Base-by-base conservation (phyloP, 1,140 invertebrate genomes). In the Teleogryllus occipitalis region DNA sequence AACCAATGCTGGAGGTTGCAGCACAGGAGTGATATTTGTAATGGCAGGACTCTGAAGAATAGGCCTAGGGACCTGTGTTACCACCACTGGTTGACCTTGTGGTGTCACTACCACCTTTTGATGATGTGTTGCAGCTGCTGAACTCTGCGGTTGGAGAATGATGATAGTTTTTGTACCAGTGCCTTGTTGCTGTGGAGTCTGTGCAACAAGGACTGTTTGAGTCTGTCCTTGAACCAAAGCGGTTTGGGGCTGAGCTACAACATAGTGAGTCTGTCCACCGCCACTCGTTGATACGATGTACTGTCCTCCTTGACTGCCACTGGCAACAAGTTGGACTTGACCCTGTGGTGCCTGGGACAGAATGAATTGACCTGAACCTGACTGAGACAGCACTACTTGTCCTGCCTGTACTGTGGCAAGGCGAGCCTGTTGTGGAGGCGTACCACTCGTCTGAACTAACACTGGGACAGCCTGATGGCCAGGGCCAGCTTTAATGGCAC, bases 101-200 rank as follows among this genome's bases (percentile, higher is more conserved):
- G 89, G 89, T 5, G 90, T 91, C n/a, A 92, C 88, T 65, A 92
- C 89, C 1, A 92, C 90, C 83, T 81, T 78, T 78, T 86, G 86
- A 76, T 86, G 86, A 49, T 85, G 85, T 3, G 83, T 83, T 10
- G 84, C 80, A 0, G 85, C 78, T 22, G 86, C 75, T 79, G 74
- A 0, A 87, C 83, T 76, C 81, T 92, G 91, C 47, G 91, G 91
- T 82, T 93, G 92, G 18, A 93, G 83, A 76, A 93, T 93, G 65
- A 93, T 93, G 27, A 93, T 93, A 0, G 92, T 93, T 82, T 93
- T 93, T 0, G 91, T 87, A 15, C 88, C 88, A 0, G 89, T 88
- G 0, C 89, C 89, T 82, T 91, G 90, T 79, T 91, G 90, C 77
- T 90, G 90, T 0, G 89, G 86, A 7, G 89, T 89, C 80, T 91